Evolutionary conservation across 2,888 invertebrate species (phyloP).

Genomic region (Micropterix aruncella): DNA sequence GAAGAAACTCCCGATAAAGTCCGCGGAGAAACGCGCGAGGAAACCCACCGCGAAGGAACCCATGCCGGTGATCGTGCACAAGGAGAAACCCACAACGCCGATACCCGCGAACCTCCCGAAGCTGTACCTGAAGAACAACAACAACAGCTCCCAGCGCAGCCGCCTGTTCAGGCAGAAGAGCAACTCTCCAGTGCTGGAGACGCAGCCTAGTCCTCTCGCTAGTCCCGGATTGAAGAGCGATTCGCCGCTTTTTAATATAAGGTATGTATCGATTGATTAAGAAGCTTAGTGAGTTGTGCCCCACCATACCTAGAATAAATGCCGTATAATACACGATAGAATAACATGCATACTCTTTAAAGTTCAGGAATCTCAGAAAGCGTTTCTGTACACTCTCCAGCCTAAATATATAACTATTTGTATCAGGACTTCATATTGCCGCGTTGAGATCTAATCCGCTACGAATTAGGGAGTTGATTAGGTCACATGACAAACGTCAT

Average conservation of each 20-base stretch:
- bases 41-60: conserved; percentile 38
- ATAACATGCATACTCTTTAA: too few relatives aligned
- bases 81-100: conserved; percentile 43
- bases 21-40: conserved; percentile 61
- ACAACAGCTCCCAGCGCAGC: conserved; percentile 47
- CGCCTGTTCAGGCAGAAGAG: conserved; percentile 56
- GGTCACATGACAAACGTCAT: too few relatives aligned
- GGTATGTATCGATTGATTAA: too few relatives aligned
- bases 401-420: too few relatives aligned
- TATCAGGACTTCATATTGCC: too few relatives aligned
- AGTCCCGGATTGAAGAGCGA: conserved; percentile 50
- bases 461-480: too few relatives aligned
- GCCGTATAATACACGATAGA: conserved; percentile 2
- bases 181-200: conserved; percentile 57
- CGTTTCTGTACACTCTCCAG: too few relatives aligned
- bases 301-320: too few relatives aligned
- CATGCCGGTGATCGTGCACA: conserved; percentile 36
- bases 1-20: conserved; percentile 43
- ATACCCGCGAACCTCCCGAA: conserved; percentile 48
- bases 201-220: conserved; percentile 45
- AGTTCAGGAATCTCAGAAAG: not conserved
- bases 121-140: conserved; percentile 63
- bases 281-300: conserved; percentile 16
- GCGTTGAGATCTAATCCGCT: too few relatives aligned
- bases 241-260: conserved; percentile 63